phyloP scores from a whole-genome alignment of 2,888 invertebrate species.

The Mesochorus sp. region DNA sequence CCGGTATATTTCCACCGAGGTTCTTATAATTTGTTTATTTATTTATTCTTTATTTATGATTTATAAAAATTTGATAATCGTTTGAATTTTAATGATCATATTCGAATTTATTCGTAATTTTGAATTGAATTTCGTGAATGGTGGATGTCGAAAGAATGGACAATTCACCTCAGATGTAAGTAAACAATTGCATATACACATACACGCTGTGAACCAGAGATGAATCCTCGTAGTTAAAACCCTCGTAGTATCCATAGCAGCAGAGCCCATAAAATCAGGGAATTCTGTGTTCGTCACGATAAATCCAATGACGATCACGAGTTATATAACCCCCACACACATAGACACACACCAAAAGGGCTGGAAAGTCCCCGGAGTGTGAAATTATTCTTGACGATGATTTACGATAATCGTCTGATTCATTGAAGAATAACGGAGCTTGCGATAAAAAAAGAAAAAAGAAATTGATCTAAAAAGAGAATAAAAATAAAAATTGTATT shows the following conservation, averaged over 20 bases:
- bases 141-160: neutral
- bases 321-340: too few relatives aligned
- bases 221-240: conserved; percentile 11
- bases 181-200: too few relatives aligned
- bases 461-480: too few relatives aligned
- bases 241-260: too few relatives aligned
- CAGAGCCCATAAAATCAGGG: conserved; percentile 14
- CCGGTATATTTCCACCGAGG: too few relatives aligned
- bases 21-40: too few relatives aligned
- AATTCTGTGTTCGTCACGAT: neutral
- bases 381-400: conserved; percentile 15
- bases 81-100: too few relatives aligned
- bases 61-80: neutral
- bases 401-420: conserved; percentile 12
- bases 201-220: conserved; percentile 12
- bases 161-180: too few relatives aligned
- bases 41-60: too few relatives aligned
- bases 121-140: too few relatives aligned
- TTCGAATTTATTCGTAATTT: too few relatives aligned
- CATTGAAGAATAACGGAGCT: too few relatives aligned
- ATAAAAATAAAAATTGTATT: neutral
- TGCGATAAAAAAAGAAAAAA: neutral
- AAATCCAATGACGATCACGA: conserved; percentile 27
- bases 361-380: conserved; percentile 49
- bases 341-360: conserved; percentile 2